Evolutionary conservation across 1,140 invertebrate species (phyloP).

Genomic region (Venturia canescens): DNA sequence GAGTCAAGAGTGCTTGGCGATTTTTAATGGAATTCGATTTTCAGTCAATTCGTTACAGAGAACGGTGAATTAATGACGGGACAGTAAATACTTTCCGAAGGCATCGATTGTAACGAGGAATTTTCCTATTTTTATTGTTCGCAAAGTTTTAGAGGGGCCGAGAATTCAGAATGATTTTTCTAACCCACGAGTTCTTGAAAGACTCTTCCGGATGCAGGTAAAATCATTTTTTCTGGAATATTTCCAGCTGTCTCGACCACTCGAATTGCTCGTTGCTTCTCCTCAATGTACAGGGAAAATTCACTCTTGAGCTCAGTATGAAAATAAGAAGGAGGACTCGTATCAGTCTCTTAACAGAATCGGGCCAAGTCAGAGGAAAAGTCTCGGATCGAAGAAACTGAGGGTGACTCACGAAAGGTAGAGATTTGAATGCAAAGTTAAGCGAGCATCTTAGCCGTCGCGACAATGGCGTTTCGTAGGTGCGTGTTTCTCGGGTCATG

Average conservation of each 20-base stretch:
- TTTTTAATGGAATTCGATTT: neutral
- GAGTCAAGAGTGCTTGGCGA: neutral
- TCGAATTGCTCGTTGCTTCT: too few relatives aligned
- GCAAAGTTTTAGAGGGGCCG: neutral
- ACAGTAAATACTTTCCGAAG: neutral
- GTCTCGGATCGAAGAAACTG: conserved; percentile 13
- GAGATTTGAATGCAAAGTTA: conserved; percentile 77
- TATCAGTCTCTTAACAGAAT: too few relatives aligned
- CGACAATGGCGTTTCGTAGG: conserved; percentile 38
- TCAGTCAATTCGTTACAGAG: neutral
- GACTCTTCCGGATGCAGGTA: too few relatives aligned
- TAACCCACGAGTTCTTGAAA: too few relatives aligned
- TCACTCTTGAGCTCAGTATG: too few relatives aligned
- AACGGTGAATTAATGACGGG: too few relatives aligned
- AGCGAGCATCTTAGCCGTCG: conserved; percentile 71
- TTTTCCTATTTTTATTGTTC: neutral
- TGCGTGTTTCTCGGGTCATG: neutral
- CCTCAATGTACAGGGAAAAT: too few relatives aligned
- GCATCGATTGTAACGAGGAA: neutral
- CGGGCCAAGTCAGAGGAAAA: neutral
- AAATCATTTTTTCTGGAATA: too few relatives aligned
- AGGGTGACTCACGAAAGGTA: conserved; percentile 40
- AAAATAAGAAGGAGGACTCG: too few relatives aligned
- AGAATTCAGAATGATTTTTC: too few relatives aligned
- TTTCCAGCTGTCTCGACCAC: too few relatives aligned